phyloP scores from a whole-genome alignment of 1,140 invertebrate species.

The Pogonomyrmex californicus region DNA sequence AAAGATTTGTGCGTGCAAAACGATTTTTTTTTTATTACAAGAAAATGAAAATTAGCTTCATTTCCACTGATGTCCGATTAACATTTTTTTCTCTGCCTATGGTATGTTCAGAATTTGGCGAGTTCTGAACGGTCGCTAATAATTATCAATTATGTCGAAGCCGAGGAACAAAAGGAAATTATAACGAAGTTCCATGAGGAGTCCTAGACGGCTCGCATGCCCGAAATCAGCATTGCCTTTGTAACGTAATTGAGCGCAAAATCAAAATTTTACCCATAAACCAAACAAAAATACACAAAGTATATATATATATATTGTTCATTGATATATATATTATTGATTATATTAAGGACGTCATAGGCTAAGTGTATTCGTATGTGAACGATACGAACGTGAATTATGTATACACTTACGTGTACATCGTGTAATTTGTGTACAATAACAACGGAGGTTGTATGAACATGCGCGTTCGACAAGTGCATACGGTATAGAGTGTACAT shows the following conservation, averaged over 20 bases:
- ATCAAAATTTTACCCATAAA: conserved; percentile 84
- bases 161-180: conserved; percentile 20
- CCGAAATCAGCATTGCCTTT: conserved; percentile 82
- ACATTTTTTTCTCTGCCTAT: not conserved
- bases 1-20: conserved; percentile 2
- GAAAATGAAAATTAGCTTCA: not conserved
- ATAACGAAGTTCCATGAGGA: conserved; percentile 24
- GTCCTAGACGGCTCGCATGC: conserved; percentile 25
- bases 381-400: conserved; percentile 55
- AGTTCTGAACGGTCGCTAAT: conserved; percentile 8
- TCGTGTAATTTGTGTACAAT: conserved; percentile 73
- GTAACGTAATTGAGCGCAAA: conserved; percentile 85
- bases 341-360: conserved; percentile 76
- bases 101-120: not conserved
- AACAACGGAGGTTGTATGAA: conserved; percentile 71
- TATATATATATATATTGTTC: conserved; percentile 77
- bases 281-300: conserved; percentile 75
- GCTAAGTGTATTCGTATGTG: conserved; percentile 74
- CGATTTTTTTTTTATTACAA: not conserved
- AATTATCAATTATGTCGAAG: conserved; percentile 7
- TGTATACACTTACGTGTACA: conserved; percentile 59
- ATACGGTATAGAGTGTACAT: conserved; percentile 54
- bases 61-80: not conserved
- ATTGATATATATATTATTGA: conserved; percentile 73
- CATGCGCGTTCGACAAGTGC: conserved; percentile 68